Base-by-base conservation (phyloP, 2,113 vertebrate genomes). In the Galeopterus variegatus region DNA sequence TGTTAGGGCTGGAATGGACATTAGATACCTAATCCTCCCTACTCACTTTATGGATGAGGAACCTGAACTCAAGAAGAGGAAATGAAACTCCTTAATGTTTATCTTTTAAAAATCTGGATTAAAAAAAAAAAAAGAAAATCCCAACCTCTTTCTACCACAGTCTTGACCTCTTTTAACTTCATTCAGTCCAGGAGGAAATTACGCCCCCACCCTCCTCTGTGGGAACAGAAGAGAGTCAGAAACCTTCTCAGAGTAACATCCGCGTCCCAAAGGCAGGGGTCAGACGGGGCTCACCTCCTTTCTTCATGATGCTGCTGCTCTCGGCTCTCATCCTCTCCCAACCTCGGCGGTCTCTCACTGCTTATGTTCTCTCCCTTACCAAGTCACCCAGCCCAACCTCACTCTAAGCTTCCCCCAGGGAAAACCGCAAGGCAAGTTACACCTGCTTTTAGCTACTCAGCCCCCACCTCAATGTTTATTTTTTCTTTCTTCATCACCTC, bases 201-300 rank as follows among this genome's bases (percentile, higher is more conserved):
- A 77, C 7, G 12, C 4, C 3, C 33, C 50, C n/a, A 1, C 26
- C 12, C 8, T 4, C 5, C 36, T 19, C 31, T 19, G 7, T 1
- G 33, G 12, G 5, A 36, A 28, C 1, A 8, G 60, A 85, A 60
- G 17, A 17, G 0, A 8, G 31, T 48, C 48, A 73, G 73, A 81
- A 41, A 45, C 54, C 33, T 73, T 23, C 19, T 52, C 75, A 23
- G 52, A 64, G 65, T 28, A 24, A 41, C 1, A 23, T 13, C 17
- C 1, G 0, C 0, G 58, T 45, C 67, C 36, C 52, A 6, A 1
- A 12, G 56, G 5, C 31, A 54, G 23, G 88, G 45, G 28, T 52
- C 13, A 4, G 28, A 7, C 17, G 50, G 31, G 0, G 3, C 10
- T 33, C 11, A 45, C 1, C 54, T 31, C 48, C 24, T 62, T 33